Conservation (phyloP, 2,888 invertebrate genomes). For the Heliconius aoede region DNA sequence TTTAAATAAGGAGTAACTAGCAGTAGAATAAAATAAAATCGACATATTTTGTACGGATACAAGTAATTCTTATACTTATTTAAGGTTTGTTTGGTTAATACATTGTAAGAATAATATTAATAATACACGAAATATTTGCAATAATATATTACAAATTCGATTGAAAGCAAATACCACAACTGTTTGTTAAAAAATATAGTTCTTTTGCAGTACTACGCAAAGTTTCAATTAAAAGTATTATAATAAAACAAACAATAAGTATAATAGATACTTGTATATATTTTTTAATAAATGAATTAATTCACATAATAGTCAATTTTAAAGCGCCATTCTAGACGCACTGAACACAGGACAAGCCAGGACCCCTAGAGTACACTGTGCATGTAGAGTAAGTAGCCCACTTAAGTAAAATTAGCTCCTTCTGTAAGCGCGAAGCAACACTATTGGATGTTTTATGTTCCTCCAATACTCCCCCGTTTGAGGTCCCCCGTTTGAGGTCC, state of each 20-base stretch:
- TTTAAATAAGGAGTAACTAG: not conserved
- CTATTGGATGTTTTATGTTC: constrained; percentile 80
- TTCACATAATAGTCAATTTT: not conserved
- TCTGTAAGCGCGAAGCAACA: constrained; percentile 78
- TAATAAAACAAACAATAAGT: too few relatives aligned
- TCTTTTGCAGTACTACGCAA: not conserved
- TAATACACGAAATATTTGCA: too few relatives aligned
- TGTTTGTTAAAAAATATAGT: not conserved
- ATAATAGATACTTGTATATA: not conserved
- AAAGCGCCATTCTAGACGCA: constrained; percentile 66
- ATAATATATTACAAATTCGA: too few relatives aligned
- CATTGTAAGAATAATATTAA: too few relatives aligned
- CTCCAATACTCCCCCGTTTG: constrained; percentile 66
- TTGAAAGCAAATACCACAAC: too few relatives aligned
- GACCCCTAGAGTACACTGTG: constrained; percentile 62
- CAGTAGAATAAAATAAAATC: not conserved
- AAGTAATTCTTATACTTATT: too few relatives aligned
- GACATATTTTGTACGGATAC: too few relatives aligned
- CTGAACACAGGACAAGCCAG: constrained; percentile 59
- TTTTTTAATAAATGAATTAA: not conserved
- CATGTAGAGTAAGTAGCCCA: constrained; percentile 79
- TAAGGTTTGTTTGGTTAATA: too few relatives aligned
- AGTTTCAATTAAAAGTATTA: not conserved
- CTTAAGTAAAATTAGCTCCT: constrained; percentile 83
- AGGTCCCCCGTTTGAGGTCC: constrained; percentile 44